Base-by-base conservation (phyloP, 2,113 vertebrate species). In the Oryzias javanicus region DNA sequence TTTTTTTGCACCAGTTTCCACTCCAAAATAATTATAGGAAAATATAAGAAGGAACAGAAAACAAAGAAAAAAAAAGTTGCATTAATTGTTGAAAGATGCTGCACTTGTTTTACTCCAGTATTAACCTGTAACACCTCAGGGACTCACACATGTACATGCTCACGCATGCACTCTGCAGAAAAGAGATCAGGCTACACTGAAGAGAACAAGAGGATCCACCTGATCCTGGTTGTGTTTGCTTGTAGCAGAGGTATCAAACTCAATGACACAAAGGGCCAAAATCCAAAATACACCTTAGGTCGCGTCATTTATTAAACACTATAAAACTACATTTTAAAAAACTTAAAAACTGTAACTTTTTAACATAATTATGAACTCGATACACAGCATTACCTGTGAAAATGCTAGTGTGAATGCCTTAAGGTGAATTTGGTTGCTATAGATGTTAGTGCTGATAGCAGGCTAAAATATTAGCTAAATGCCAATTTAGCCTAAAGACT, bases 1-100 rank as follows among this genome's bases (percentile, higher is more conserved):
- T n/a, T n/a, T 49, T 74, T 83, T 80, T 67, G 54, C 56, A 65
- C 51, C 64, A 17, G 78, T 83, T 82, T 72, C 50, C 45, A 72
- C 40, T 64, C 35, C 29, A 54, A 72, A 81, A 74, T 70, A 64
- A 76, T 71, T 76, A 80, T 60, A 67, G 79, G 5, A 24, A 74
- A 51, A 27, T 57, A 60, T 64, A 70, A 18, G 51, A 67, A 54
- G 57, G 71, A 81, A 76, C 59, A 59, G 55, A 81, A 73, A 83
- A 72, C 81, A 86, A 83, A 80, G 2, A 2, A 65, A 70, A 65
- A 70, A 72, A 60, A 75, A 53, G 60, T 63, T 86, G 24, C 27
- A 40, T 46, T 74, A 88, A 83, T 86, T 86, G 82, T 88, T 83
- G 80, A 88, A 86, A 83, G 78, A 84, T 72, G 40, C 1, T 14